phyloP scores from a whole-genome alignment of 2,888 invertebrate genomes.

The Unio delphinus region DNA sequence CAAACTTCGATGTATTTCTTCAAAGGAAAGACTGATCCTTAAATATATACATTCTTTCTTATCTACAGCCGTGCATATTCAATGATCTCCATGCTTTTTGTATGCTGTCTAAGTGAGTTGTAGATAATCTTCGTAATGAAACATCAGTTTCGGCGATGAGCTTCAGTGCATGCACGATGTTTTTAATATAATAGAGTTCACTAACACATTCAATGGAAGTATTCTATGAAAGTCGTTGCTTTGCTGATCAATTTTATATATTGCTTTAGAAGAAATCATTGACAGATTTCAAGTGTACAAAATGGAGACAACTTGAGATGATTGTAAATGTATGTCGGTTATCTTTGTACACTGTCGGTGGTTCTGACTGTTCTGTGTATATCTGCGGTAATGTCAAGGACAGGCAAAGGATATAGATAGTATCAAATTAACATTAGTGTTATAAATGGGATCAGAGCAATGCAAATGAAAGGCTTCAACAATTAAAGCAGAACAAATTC shows the following conservation, averaged over 20 bases:
- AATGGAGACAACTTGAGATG: conserved; percentile 66
- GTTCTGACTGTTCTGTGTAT: no score
- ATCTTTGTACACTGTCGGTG: no score
- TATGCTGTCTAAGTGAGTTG: conserved; percentile 61
- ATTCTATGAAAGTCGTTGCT: conserved; percentile 57
- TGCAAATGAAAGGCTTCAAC: no score
- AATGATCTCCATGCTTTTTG: conserved; percentile 31
- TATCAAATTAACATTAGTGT: no score
- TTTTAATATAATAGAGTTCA: conserved; percentile 65
- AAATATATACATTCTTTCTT: no score
- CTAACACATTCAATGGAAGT: conserved; percentile 53
- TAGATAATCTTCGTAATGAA: conserved; percentile 57
- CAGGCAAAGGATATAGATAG: no score
- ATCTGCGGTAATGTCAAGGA: no score
- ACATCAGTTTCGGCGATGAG: conserved; percentile 48
- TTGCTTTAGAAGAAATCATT: conserved; percentile 61
- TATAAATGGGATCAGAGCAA: no score
- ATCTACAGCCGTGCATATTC: not conserved
- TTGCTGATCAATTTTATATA: conserved; percentile 63
- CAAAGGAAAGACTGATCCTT: no score
- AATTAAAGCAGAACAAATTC: no score
- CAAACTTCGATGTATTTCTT: no score
- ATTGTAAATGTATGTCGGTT: conserved; percentile 46
- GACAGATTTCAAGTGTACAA: conserved; percentile 63
- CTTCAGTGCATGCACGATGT: conserved; percentile 60